phyloP scores from a whole-genome alignment of 2,888 invertebrate genomes.

The Agrochola litura region DNA sequence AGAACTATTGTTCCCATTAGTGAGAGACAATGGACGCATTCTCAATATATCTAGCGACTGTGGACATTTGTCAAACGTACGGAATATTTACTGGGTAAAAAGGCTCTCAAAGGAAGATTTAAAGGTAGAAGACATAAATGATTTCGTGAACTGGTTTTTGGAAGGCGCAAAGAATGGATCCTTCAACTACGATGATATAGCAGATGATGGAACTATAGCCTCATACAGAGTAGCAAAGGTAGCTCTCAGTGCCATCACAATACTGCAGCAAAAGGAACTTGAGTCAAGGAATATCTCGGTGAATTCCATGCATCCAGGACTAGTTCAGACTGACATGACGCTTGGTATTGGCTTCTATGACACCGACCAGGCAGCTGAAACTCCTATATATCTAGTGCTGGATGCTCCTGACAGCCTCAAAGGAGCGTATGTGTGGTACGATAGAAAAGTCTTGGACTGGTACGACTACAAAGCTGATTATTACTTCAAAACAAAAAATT shows the following conservation, averaged over 20 bases:
- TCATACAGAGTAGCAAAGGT: slow-evolving; percentile 93
- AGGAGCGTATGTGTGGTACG: slow-evolving; percentile 92
- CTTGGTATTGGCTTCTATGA: slow-evolving; percentile 88
- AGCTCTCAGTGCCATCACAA: slow-evolving; percentile 92
- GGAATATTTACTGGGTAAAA: slow-evolving; percentile 82
- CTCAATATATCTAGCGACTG: slow-evolving; percentile 91
- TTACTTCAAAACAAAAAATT: slow-evolving; percentile 74
- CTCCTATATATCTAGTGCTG: slow-evolving; percentile 89
- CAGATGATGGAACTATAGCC: slow-evolving; percentile 89
- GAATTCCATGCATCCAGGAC: slow-evolving; percentile 93
- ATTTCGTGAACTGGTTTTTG: slow-evolving; percentile 92
- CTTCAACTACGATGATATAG: slow-evolving; percentile 75
- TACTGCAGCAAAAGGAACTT: slow-evolving; percentile 92
- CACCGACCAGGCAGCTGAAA: slow-evolving; percentile 90
- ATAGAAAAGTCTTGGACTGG: slow-evolving; percentile 91
- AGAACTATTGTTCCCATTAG: slow-evolving; percentile 92
- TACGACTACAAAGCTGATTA: slow-evolving; percentile 78
- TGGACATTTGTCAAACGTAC: slow-evolving; percentile 85
- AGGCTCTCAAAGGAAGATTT: slow-evolving; percentile 76
- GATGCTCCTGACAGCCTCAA: slow-evolving; percentile 88
- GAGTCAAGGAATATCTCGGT: slow-evolving; percentile 89
- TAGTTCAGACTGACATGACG: slow-evolving; percentile 95
- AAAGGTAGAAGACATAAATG: slow-evolving; percentile 78
- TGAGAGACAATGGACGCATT: slow-evolving; percentile 92
- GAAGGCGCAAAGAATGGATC: slow-evolving; percentile 77